Evolutionary conservation across 37 sponge, comb jelly and placozoan genomes (phyloP), one percentile per base, ranked within the genome.

Genomic region (Ephydatia muelleri): DNA sequence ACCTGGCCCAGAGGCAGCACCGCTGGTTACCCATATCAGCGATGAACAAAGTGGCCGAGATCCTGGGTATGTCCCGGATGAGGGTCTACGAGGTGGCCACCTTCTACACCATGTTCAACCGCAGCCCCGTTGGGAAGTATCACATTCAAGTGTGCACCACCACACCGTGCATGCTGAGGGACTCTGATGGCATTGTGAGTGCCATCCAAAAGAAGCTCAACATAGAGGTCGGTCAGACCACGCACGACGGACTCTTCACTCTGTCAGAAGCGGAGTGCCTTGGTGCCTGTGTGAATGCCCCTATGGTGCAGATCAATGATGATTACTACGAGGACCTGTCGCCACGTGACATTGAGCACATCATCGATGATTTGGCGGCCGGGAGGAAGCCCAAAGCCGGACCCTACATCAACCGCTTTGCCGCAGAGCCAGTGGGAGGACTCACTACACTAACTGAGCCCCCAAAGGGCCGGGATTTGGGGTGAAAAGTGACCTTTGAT

Each of bases 281-380:
- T n/a, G 99, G 94, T 27, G 99, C 99, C 0, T 98, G 99, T 77
- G 99, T 98, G 28, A 98, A 98, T 88, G 99, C 96, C 3, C 99
- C 99, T 16, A 98, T 98, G 99, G 85, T 98, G 37, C 93, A 94
- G 86, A 94, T 98, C 37, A 90, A 92, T 73, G 99, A 98, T 83
- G 82, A 82, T 68, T 98, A 98, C 75, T 98, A 94, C 77, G 98
- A 97, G 36, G 97, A 97, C 69, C 88, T 97, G 73, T 85, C 87
- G 3, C 34, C 81, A 0, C 78, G 84, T 25, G 96, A 95, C 76
- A 90, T 93, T 75, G 91, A 93, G 64, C 88, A 91, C 23, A 98
- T 98, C 40, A 37, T 98, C 82, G 92, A 96, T 65, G 87, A 91
- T 4, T 70, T 98, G 49, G 75, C 35, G 4, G 86, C 90, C 40